Base-by-base conservation (phyloP, 2,888 invertebrate species). In the Lamellibrachia columna region DNA sequence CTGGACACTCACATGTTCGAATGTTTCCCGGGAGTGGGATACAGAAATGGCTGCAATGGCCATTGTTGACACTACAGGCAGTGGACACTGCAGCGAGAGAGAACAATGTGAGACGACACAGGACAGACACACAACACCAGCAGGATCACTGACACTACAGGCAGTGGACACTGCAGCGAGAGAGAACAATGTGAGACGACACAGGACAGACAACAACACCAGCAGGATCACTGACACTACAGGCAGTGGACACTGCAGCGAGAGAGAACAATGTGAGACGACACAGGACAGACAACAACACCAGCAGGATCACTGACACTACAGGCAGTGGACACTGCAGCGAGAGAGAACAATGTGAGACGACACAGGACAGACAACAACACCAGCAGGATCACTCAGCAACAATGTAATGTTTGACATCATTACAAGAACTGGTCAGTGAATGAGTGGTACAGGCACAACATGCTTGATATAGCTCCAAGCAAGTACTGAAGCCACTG, bases 1-100 rank as follows among this genome's bases (percentile, higher is more conserved):
- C 93, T 9, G 93, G 93, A 53, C 93, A 93, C 53, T 90, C 93
- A 90, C 93, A 93, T 60, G 52, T 91, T 3, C 92, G 60, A 8
- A 28, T 90, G 60, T 92, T 52, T 28, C 91, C 90, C n/a, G 92
- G 60, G 2, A 58, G 53, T 6, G 93, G 93, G 52, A 93, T 28
- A 60, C 93, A 93, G 90, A 93, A 93, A 91, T 93, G 93, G 58
- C 93, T 93, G 92, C 93, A 93, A 52, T 93, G 93, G 22, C 93
- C 93, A 53, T 93, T 93, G 52, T 93, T 92, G 58, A n/a, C 91
- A 3, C 91, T 60, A 53, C 93, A 93, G 11, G 92, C 92, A 22
- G 58, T 93, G 22, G 75, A 53, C 2, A n/a, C 93, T 92, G 75
- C 75, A 75, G n/a, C 75, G 22, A 75, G n/a, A 75, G 75, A 6